Evolutionary conservation across 2,888 invertebrate species (phyloP).

Genomic region (Beris chalybata): DNA sequence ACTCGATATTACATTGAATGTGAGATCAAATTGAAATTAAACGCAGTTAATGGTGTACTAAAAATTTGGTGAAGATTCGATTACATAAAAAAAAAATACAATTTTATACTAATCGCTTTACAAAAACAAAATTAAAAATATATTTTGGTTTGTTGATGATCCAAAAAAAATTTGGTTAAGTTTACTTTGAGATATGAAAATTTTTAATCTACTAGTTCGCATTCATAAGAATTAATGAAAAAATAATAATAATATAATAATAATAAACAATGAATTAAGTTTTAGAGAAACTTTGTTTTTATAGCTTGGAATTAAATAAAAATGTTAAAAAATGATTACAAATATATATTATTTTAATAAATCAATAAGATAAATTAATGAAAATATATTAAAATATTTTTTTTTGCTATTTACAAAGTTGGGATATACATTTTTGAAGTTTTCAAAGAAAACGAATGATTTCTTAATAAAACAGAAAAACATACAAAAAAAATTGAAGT

Average conservation of each 20-base stretch:
- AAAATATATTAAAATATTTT: neutral
- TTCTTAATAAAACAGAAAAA: no score
- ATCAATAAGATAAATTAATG: neutral
- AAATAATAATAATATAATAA: neutral
- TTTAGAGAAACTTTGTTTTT: neutral
- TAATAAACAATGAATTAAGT: neutral
- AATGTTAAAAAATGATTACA: neutral
- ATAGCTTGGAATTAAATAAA: neutral
- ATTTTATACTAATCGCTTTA: neutral
- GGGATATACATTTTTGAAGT: neutral
- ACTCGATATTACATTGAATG: no score
- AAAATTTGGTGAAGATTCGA: no score
- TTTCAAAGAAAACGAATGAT: neutral
- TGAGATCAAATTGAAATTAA: no score
- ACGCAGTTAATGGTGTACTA: no score
- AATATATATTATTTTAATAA: neutral
- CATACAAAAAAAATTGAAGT: neutral
- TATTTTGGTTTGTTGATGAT: no score
- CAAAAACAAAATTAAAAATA: conserved; percentile 9
- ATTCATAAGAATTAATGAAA: conserved; percentile 12
- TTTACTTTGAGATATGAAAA: neutral
- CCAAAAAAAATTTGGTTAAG: neutral
- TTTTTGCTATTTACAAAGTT: conserved; percentile 11
- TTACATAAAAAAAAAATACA: neutral
- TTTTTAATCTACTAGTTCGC: conserved; percentile 1